Percentiles rank a stretch among this genome's conserved stretches.
These are phyloP conservation scores for Naso thynnoides DNA, from an alignment of 2,797 vertebrate species.

Conservation along the genomic window DNA sequence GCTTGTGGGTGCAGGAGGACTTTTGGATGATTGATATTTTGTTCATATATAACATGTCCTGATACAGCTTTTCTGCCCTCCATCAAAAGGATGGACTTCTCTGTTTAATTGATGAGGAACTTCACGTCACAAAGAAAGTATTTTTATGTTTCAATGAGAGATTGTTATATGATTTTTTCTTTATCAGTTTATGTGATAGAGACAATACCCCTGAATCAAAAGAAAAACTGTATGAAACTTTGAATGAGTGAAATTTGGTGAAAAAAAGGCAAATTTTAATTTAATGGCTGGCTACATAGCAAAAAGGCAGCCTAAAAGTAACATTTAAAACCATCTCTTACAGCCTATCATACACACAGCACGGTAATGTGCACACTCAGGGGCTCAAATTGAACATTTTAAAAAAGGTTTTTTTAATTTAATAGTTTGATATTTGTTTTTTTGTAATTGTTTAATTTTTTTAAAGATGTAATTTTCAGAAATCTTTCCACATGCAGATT, in stretches of 20 bases:
- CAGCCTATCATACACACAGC: background rate
- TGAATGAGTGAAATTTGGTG: background rate
- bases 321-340: background rate
- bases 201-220: background rate
- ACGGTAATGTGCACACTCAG: background rate
- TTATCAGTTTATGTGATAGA: background rate
- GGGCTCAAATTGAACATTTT: too few species aligned
- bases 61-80: constrained; percentile 24
- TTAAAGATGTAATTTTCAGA: background rate
- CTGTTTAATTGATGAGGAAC: constrained; percentile 6
- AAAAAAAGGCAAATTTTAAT: background rate
- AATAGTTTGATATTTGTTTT: too few species aligned
- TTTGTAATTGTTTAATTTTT: background rate
- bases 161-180: background rate
- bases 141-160: background rate
- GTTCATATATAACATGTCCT: constrained; percentile 44
- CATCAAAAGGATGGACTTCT: background rate
- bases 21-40: constrained; percentile 53
- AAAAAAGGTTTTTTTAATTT: too few species aligned
- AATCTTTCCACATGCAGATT: constrained; percentile 1
- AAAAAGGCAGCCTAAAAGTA: background rate
- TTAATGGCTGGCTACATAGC: background rate
- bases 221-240: background rate
- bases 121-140: background rate
- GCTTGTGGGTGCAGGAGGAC: constrained; percentile 47